Conservation (phyloP, 1,140 invertebrate genomes). For the Cotesia chilonis region DNA sequence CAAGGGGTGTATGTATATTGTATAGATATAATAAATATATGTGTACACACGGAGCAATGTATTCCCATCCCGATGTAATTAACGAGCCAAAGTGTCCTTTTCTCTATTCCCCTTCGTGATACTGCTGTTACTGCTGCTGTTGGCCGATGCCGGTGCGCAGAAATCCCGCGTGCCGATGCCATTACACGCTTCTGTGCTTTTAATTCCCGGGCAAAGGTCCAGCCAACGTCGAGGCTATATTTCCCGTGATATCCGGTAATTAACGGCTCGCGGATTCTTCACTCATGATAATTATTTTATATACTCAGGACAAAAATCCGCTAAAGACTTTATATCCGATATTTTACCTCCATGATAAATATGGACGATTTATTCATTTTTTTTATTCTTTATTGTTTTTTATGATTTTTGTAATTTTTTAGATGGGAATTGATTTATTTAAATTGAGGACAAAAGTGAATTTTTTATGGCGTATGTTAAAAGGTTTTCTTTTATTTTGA, state of each 20-base stretch:
- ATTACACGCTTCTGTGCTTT: constrained; percentile 36
- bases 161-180: constrained; percentile 33
- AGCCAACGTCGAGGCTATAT: neutral
- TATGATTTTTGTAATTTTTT: too few relatives aligned
- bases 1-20: too few relatives aligned
- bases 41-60: neutral
- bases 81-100: constrained; percentile 27
- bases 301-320: constrained; percentile 7
- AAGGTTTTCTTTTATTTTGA: too few relatives aligned
- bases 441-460: too few relatives aligned
- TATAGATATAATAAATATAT: neutral
- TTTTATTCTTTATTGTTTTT: too few relatives aligned
- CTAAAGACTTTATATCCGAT: constrained; percentile 11
- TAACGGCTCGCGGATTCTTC: constrained; percentile 31
- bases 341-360: neutral
- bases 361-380: neutral
- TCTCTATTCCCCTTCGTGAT: constrained; percentile 20
- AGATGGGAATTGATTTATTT: too few relatives aligned
- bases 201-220: constrained; percentile 28
- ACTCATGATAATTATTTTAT: constrained; percentile 14
- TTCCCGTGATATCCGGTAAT: constrained; percentile 36
- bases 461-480: too few relatives aligned
- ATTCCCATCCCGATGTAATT: constrained; percentile 27
- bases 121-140: constrained; percentile 3
- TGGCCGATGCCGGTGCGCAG: neutral